Evolutionary conservation across 2,113 vertebrate genomes (phyloP), one percentile per base, ranked within the genome.

Genomic region (Bambusicola thoracicus): DNA sequence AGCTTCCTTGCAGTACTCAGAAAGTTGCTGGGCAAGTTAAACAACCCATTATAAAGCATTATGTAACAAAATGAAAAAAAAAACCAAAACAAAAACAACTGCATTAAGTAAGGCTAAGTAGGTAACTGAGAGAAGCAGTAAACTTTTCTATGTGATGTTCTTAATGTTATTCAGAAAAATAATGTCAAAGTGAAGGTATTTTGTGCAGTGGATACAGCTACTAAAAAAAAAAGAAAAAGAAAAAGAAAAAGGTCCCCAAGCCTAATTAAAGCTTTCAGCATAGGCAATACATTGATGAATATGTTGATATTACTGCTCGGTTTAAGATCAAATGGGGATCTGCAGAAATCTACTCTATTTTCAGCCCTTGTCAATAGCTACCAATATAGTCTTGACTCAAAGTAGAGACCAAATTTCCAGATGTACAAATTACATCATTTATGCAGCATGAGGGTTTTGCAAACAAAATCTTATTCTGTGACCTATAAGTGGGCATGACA

Each of bases 231-330:
- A 4, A 5, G 29, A 0, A 53, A 27, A 34, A 53, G 34, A 53
- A 4, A 5, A 32, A 0, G 48, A 27, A 34, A 53, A 5, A 29
- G 0, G 2, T 5, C 16, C 11, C 4, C 49, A 58, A 51, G 55
- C 4, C 1, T 7, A 36, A 85, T 20, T 11, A 61, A 76, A 88
- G 46, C 2, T 29, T 22, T 2, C 0, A 4, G 36, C 11, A 19
- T 3, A 36, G 5, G 16, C 5, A 53, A 29, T 53, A 53, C 25
- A 15, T 29, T 53, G 25, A 16, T 53, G 25, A 81, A 48, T 74
- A 6, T 10, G 58, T 51, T 74, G 3, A 8, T 36, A 29, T 34
- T 5, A 21, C 16, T 56, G 81, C 43, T 79, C 53, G 49, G 11
- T 49, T 29, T 78, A 61, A 75, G 4, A 75, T 51, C 21, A 59